Evolutionary conservation across 2,888 invertebrate genomes (phyloP).

Genomic region (Agelastica alni): DNA sequence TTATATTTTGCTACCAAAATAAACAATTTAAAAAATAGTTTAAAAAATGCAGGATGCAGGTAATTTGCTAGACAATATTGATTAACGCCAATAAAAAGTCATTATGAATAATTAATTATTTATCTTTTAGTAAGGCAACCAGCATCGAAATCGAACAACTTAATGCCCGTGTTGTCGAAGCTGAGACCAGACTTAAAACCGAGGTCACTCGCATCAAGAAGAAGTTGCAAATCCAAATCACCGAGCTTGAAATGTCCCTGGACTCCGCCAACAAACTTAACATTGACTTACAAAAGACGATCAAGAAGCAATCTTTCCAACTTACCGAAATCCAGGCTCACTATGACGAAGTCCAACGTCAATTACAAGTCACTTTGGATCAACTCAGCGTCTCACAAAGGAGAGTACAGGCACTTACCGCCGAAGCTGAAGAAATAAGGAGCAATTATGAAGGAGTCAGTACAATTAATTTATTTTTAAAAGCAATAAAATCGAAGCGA

Average conservation of each 20-base stretch:
- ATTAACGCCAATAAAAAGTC: too few species aligned
- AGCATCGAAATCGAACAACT: conserved; percentile 97
- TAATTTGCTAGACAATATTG: too few species aligned
- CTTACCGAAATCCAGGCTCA: conserved; percentile 89
- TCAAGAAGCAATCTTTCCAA: conserved; percentile 96
- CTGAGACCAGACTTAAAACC: conserved; percentile 93
- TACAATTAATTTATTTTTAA: too few species aligned
- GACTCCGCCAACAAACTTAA: conserved; percentile 98
- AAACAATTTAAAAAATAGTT: too few species aligned
- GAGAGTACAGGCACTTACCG: conserved; percentile 87
- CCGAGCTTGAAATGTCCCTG: conserved; percentile 93
- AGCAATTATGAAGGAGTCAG: conserved; percentile 83
- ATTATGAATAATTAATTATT: not conserved
- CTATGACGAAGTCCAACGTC: conserved; percentile 95
- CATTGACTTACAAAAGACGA: conserved; percentile 94
- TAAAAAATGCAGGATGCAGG: too few species aligned
- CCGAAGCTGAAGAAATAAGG: conserved; percentile 95
- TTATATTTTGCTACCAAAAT: too few species aligned
- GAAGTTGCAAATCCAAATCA: conserved; percentile 98
- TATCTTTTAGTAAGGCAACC: conserved; percentile 82
- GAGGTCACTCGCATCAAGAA: conserved; percentile 97
- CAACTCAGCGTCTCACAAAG: conserved; percentile 90
- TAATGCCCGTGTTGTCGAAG: conserved; percentile 92
- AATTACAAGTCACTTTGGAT: conserved; percentile 93
- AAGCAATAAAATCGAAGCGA: too few species aligned